phyloP scores from a whole-genome alignment of 2,113 vertebrate species.

The Onychostruthus taczanowskii region DNA sequence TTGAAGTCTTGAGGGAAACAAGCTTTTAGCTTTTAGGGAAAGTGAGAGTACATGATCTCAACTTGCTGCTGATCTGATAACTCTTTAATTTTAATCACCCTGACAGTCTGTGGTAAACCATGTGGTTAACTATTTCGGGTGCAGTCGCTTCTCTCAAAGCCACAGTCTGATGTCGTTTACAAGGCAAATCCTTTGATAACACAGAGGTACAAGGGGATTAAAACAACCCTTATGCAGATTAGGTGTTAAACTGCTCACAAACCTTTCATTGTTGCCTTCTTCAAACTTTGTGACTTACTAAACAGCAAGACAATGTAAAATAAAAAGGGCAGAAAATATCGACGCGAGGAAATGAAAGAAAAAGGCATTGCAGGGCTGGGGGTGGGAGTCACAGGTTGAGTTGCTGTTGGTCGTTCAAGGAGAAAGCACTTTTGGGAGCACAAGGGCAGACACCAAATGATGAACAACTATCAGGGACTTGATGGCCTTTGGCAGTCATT shows the following conservation, averaged over 20 bases:
- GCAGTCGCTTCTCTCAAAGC: constrained; percentile 8
- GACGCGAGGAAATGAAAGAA: background rate
- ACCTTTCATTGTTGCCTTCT: background rate
- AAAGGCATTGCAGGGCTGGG: background rate
- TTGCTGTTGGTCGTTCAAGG: background rate
- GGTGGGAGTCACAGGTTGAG: background rate
- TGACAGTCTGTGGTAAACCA: constrained; percentile 63
- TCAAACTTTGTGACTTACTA: background rate
- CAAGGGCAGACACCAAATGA: background rate
- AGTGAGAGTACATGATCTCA: constrained; percentile 57
- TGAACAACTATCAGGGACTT: background rate
- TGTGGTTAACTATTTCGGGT: constrained; percentile 69
- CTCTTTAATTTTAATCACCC: constrained; percentile 66
- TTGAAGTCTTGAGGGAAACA: constrained; percentile 65
- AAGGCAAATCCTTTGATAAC: background rate
- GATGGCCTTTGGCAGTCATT: background rate
- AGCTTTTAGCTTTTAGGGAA: constrained; percentile 58
- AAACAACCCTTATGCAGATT: background rate
- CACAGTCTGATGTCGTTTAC: constrained; percentile 33
- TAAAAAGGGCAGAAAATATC: background rate
- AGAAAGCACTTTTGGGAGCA: background rate
- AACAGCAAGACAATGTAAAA: background rate
- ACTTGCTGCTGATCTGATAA: constrained; percentile 58
- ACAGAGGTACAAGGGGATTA: background rate
- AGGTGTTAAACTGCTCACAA: background rate